These are phyloP conservation scores for Drosophila atripex DNA, from an alignment of 2,888 invertebrate species.

Conservation along the genomic window DNA sequence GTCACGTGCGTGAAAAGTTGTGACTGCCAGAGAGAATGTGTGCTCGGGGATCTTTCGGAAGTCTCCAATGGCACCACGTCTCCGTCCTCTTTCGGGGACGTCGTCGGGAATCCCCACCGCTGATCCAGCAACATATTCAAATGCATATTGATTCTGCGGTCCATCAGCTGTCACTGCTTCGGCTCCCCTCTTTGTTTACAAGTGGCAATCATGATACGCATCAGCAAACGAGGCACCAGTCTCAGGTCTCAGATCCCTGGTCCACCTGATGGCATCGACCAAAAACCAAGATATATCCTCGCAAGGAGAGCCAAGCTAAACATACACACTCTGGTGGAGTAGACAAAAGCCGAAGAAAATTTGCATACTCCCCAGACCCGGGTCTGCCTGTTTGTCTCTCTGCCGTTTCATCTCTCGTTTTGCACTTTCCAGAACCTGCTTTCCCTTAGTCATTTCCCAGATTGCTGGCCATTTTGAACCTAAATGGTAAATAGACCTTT, in stretches of 20 bases:
- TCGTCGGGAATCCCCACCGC: slow-evolving; percentile 4
- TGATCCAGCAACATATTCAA: slow-evolving; percentile 60
- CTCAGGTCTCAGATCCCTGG: slow-evolving; percentile 1
- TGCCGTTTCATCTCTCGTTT: slow-evolving; percentile 25
- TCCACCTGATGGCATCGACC: slow-evolving; percentile 51
- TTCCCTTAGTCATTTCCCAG: slow-evolving; percentile 8
- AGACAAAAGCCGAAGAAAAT: slow-evolving; percentile 55
- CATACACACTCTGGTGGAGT: slow-evolving; percentile 50
- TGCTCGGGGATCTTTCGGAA: slow-evolving; percentile 13
- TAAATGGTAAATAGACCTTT: slow-evolving; percentile 58
- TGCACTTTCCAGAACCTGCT: slow-evolving; percentile 34
- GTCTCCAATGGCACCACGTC: slow-evolving; percentile 1
- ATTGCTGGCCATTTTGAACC: slow-evolving; percentile 39
- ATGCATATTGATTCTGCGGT: slow-evolving; percentile 79
- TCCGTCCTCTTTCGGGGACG: neutral
- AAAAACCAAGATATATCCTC: slow-evolving; percentile 22
- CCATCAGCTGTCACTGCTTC: slow-evolving; percentile 47
- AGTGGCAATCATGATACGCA: slow-evolving; percentile 76
- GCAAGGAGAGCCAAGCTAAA: slow-evolving; percentile 32
- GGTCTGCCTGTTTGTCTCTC: neutral
- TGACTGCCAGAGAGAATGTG: slow-evolving; percentile 16
- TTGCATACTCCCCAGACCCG: slow-evolving; percentile 56
- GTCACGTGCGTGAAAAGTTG: slow-evolving; percentile 64
- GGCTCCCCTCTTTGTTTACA: slow-evolving; percentile 51
- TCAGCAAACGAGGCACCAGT: slow-evolving; percentile 58